Evolutionary conservation across 2,113 vertebrate genomes (phyloP), one percentile per base, ranked within the genome.

Genomic region (Centropus unirufus): DNA sequence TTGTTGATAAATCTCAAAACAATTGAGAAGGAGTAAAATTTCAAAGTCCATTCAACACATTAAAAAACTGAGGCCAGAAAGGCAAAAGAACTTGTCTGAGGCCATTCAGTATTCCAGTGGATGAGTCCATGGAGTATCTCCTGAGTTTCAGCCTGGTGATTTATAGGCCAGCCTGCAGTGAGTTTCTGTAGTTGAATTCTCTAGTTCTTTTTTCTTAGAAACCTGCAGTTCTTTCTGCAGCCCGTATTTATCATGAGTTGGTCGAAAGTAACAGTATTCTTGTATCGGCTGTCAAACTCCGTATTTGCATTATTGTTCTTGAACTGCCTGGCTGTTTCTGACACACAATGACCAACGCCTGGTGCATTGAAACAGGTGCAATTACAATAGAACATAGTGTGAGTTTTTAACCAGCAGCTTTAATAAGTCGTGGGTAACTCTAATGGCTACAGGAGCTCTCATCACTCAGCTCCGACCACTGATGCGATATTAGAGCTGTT

Each of bases 381-480:
- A 63, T 89, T 92, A 66, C 80, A 70, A n/a, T 36, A 91, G 73
- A 95, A 94, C 88, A 88, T 88, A 86, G 47, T 59, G 64, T 67
- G 85, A 92, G 63, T 90, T 96, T 88, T 92, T 70, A 87, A 90
- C 46, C 62, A 92, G 57, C 68, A 87, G 73, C 63, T 87, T 75
- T 86, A 87, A 75, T 83, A 83, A 90, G 30, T 36, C 36, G 36
- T 36, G 36, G 36, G 36, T 36, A 36, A 36, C 36, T 36, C 36
- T 36, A 36, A 36, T 36, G 36, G 36, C 36, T 36, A 36, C 36
- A 36, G 36, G 36, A 36, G 36, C 36, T 36, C 36, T 36, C 36
- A 36, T 36, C 36, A 36, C 36, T 36, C 36, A 36, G 36, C 36
- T 7, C 36, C 36, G 46, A 51, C 36, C 49, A 23, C 42, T 51